Evolutionary conservation across 2,797 vertebrate genomes (phyloP), one percentile per base, ranked within the genome.

Genomic region (Percopsis omiscomaycus): DNA sequence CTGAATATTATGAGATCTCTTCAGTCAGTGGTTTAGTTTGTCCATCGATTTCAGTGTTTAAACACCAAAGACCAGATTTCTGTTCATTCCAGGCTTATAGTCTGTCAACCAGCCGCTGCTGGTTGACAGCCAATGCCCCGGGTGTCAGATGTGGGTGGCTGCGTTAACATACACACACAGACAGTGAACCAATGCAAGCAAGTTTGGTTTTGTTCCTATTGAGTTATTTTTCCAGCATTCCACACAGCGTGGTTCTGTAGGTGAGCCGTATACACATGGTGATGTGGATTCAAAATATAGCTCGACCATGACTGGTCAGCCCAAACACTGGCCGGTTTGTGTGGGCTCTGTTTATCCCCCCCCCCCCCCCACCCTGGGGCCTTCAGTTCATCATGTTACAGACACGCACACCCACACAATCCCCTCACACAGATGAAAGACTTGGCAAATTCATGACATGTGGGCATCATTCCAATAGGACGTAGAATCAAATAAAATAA

Each of bases 11-110:
- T 32, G 55, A 55, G 68, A 81, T 79, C 65, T 66, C 30, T 66
- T 27, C 73, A 66, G 37, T 44, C 54, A 59, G 48, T 54, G 45
- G 58, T 71, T 74, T 73, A 46, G 47, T 53, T 80, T 68, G 60
- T 56, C 56, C 75, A 30, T 68, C 66, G 55, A 80, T 68, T 15
- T 50, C 70, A 55, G 59, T 62, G 65, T 52, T 50, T 71, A 68
- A 74, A 77, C 71, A 60, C 63, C 75, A 69, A 54, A 79, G 56
- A 66, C 28, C 59, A 53, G 55, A 57, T 61, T 76, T 79, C 37
- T 61, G 66, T 47, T 73, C 2, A 72, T 58, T 66, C 74, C 54
- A 61, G 62, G 64, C 55, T 49, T 54, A 30, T 69, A 74, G 64
- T 57, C 32, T 15, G 37, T 68, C n/a, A n/a, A n/a, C 57, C 11